Evolutionary conservation across 2,888 invertebrate species (phyloP), one percentile per base, ranked within the genome.

Genomic region (Thysanoteuthis rhombus): DNA sequence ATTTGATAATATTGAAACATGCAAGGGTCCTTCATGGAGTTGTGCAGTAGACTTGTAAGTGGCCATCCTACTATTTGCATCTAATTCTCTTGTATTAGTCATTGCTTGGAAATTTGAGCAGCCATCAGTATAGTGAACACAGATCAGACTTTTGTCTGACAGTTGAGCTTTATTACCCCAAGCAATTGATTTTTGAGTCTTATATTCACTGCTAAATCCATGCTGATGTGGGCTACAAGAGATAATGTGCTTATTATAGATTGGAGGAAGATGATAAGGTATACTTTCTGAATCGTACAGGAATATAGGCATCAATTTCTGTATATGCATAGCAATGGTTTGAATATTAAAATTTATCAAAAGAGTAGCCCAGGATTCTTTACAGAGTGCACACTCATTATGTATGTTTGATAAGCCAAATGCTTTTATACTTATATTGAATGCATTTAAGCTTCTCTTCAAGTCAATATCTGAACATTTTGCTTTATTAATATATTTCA

Each of bases 171-270:
- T 75, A 75, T 75, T 75, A 75, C n/a, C 75, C 75, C n/a, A 75
- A 75, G n/a, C 75, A 75, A 75, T 75, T 75, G 75, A 75, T 75
- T 75, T 75, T 75, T 75, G n/a, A 75, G n/a, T 75, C 75, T 75
- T 36, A 36, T 36, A 75, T 75, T 75, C 75, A 75, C 75, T 75
- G 75, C 36, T 75, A 75, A n/a, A n/a, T n/a, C 36, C n/a, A 75
- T 75, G 75, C 75, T n/a, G 75, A 75, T 75, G n/a, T 75, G 36
- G 75, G 75, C 4, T 36, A 36, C 75, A 75, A 4, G 75, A 16
- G n/a, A 75, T 75, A 16, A 75, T 75, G 75, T 75, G n/a, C 75
- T 75, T 36, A 75, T 58, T 58, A 58, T 58, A 58, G 58, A 58
- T 58, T 28, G 58, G 28, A 32, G n/a, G n/a, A n/a, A n/a, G 75